Evolutionary conservation across 2,888 invertebrate genomes (phyloP).

Genomic region (Oegoconia quadripuncta): DNA sequence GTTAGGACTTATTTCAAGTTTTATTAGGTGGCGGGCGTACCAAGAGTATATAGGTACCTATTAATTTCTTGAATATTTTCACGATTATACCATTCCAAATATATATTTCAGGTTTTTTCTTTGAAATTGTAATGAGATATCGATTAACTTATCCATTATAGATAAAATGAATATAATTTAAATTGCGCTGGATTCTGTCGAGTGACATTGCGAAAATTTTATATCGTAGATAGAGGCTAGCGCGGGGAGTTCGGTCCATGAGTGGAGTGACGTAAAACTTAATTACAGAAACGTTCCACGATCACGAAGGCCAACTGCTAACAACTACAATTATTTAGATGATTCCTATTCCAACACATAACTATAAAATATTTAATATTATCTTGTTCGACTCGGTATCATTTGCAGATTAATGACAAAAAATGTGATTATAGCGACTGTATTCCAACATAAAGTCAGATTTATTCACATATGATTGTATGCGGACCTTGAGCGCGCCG

Average conservation of each 20-base stretch:
- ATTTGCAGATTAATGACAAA: slow-evolving; percentile 53
- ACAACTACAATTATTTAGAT: slow-evolving; percentile 69
- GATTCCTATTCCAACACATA: slow-evolving; percentile 51
- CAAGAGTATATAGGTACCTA: too few relatives aligned
- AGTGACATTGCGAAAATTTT: slow-evolving; percentile 64
- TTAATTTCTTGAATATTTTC: too few relatives aligned
- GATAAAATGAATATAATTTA: slow-evolving; percentile 7
- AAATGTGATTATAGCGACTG: slow-evolving; percentile 59
- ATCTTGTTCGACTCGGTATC: slow-evolving; percentile 50
- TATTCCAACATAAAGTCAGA: slow-evolving; percentile 66
- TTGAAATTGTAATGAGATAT: too few relatives aligned
- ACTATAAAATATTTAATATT: slow-evolving; percentile 56
- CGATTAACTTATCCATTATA: too few relatives aligned
- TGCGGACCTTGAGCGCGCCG: slow-evolving; percentile 73
- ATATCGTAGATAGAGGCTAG: slow-evolving; percentile 67
- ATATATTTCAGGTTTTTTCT: too few relatives aligned
- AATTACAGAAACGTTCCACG: slow-evolving; percentile 71
- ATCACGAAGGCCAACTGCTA: slow-evolving; percentile 64
- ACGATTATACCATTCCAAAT: too few relatives aligned
- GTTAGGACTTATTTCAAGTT: too few relatives aligned
- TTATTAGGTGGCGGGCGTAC: too few relatives aligned
- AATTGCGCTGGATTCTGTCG: slow-evolving; percentile 30
- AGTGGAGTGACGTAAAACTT: slow-evolving; percentile 76
- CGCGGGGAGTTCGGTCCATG: slow-evolving; percentile 66
- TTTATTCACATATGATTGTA: slow-evolving; percentile 75